Base-by-base conservation (phyloP, 2,113 vertebrate genomes). In the Sporophila hypoxantha region DNA sequence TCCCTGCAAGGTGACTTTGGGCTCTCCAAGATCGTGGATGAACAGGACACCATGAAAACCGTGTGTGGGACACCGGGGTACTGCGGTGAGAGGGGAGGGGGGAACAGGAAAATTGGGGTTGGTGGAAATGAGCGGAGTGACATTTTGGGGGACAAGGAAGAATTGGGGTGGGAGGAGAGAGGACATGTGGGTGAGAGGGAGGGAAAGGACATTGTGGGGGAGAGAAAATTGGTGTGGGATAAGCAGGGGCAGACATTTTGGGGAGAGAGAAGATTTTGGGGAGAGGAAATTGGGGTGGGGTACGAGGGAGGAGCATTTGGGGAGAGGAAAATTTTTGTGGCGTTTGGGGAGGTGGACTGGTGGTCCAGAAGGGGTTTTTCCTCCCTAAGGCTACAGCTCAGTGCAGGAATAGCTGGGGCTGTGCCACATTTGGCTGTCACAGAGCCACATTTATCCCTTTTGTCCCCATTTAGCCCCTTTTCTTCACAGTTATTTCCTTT, bases 31-130 rank as follows among this genome's bases (percentile, higher is more conserved):
- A 98, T 98, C 82, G 95, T 98, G 61, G 98, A 98, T 17, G 98
- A 99, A 7, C 98, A 98, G 93, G 97, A 98, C 71, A 97, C 98
- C 37, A 98, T 98, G 98, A 99, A 98, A 96, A 99, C 98, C 0
- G 96, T 98, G 41, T 99, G 98, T 8, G 98, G 98, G 18, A 99
- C 98, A 0, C 98, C 98, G 2, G 98, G 98, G 25, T 99, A 98
- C 91, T 99, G 98, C 12, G 98, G 98, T 98, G 94, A 98, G 97
- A 36, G 8, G 6, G 62, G 19, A 6, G 39, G 41, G 29, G 41
- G 19, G 53, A n/a, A n/a, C 5, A 21, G 53, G 30, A 14, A 56
- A 20, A 6, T 2, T 32, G 30, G 41, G 39, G 30, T n/a, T n/a
- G n/a, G n/a, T n/a, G n/a, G n/a, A n/a, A n/a, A n/a, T n/a, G n/a